These are phyloP conservation scores for Phalacrocorax pelagicus DNA, from an alignment of 2,113 vertebrate species.

Conservation along the genomic window DNA sequence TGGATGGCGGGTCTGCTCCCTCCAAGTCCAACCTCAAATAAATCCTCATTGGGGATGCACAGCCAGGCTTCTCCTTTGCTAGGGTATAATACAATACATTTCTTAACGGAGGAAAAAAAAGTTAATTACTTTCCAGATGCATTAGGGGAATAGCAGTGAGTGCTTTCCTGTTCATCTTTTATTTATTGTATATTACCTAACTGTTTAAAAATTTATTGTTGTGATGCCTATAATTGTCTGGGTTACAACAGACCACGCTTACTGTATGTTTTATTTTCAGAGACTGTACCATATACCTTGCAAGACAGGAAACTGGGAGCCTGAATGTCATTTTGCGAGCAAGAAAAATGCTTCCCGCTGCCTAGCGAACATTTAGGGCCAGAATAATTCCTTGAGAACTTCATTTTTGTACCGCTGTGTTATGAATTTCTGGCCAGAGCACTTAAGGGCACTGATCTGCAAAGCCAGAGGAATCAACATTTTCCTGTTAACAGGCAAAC, in stretches of 20 bases:
- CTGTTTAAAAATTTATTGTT: conserved; percentile 77
- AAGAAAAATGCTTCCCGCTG: conserved; percentile 30
- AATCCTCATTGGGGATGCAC: neutral
- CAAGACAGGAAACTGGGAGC: conserved; percentile 23
- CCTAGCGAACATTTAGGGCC: neutral
- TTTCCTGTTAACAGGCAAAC: conserved; percentile 42
- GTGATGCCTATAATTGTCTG: conserved; percentile 59
- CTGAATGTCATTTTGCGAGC: conserved; percentile 10
- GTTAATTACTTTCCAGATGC: conserved; percentile 71
- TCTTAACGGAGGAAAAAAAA: neutral
- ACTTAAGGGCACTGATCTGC: conserved; percentile 36
- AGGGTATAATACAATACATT: conserved; percentile 43
- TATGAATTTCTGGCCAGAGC: conserved; percentile 45
- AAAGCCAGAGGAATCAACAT: conserved; percentile 57
- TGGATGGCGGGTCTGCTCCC: neutral
- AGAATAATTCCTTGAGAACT: conserved; percentile 15
- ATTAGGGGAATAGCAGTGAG: conserved; percentile 55
- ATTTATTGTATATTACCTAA: conserved; percentile 73
- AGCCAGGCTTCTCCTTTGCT: conserved; percentile 21
- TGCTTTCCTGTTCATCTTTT: conserved; percentile 71
- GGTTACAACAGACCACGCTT: conserved; percentile 53
- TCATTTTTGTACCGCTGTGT: conserved; percentile 18
- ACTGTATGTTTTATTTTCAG: conserved; percentile 58
- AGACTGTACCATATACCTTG: conserved; percentile 21
- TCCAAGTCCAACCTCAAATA: neutral